Percentiles rank a stretch among this genome's conserved stretches.
phyloP scores from a whole-genome alignment of 2,888 invertebrate species.

The Temnothorax rugatulus region DNA sequence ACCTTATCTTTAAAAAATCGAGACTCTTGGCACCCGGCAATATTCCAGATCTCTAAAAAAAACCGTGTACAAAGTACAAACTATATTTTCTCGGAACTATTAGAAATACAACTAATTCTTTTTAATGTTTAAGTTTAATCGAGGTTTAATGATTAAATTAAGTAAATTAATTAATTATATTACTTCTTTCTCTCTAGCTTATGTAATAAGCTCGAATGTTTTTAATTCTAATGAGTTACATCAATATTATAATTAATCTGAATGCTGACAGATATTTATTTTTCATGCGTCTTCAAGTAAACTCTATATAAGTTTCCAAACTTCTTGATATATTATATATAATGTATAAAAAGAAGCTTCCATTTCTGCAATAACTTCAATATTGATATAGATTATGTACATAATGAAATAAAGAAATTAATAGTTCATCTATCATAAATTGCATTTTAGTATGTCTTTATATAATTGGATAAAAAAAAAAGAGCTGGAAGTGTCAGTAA shows the following conservation, averaged over 20 bases:
- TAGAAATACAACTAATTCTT: neutral
- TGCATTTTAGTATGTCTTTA: too few species aligned
- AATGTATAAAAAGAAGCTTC: neutral
- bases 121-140: neutral
- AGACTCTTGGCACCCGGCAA: neutral
- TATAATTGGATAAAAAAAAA: too few species aligned
- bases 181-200: neutral
- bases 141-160: neutral
- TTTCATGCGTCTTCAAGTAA: too few species aligned
- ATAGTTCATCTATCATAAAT: too few species aligned
- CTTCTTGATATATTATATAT: neutral
- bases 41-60: neutral
- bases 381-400: too few species aligned
- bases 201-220: neutral
- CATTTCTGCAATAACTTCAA: too few species aligned
- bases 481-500: neutral
- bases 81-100: neutral
- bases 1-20: neutral
- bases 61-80: neutral
- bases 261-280: neutral
- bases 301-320: neutral
- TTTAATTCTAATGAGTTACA: neutral
- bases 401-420: too few species aligned
- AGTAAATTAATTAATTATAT: neutral
- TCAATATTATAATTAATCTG: neutral